Conservation (phyloP, 1,140 invertebrate genomes). For the Apis florea region DNA sequence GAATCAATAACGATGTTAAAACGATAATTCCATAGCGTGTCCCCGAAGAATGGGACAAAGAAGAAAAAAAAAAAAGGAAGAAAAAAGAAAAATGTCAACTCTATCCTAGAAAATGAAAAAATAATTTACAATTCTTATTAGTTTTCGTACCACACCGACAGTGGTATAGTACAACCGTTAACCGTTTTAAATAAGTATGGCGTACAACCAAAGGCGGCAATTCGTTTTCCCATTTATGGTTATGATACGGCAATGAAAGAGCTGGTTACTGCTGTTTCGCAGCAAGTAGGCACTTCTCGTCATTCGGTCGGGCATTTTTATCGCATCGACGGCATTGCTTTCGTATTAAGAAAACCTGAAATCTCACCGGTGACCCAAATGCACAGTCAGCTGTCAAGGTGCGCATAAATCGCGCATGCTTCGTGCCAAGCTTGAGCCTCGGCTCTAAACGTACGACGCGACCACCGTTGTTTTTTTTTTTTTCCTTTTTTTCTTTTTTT, state of each 20-base stretch:
- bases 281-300: constrained; percentile 54
- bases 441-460: neutral
- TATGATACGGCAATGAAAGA: constrained; percentile 48
- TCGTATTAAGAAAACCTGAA: constrained; percentile 57
- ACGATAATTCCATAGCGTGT: too few species aligned
- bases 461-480: neutral
- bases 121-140: too few species aligned
- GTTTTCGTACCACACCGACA: neutral
- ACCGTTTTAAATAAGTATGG: too few species aligned
- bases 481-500: too few species aligned
- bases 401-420: constrained; percentile 35
- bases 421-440: constrained; percentile 18
- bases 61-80: too few species aligned
- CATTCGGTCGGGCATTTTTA: constrained; percentile 60
- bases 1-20: too few species aligned
- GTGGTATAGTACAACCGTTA: neutral
- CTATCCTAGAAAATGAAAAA: too few species aligned
- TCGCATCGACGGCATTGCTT: constrained; percentile 53
- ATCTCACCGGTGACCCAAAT: constrained; percentile 58
- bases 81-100: too few species aligned
- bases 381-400: constrained; percentile 54
- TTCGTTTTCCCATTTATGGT: constrained; percentile 62
- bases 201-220: constrained; percentile 26
- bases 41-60: too few species aligned
- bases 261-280: constrained; percentile 32